These are phyloP conservation scores for Spilarctia lutea DNA, from an alignment of 2,888 invertebrate genomes.

Conservation along the genomic window DNA sequence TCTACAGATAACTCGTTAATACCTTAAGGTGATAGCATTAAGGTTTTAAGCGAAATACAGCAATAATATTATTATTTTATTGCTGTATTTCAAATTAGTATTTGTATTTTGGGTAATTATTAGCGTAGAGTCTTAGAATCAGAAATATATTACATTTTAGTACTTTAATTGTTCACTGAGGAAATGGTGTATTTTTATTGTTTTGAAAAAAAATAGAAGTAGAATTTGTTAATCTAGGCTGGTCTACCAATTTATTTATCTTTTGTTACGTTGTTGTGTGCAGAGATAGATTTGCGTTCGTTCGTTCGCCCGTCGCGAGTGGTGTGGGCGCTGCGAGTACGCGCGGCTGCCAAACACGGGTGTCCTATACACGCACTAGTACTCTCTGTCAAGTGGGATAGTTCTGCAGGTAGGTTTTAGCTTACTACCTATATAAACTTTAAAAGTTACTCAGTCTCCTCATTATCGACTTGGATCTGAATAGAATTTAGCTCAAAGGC, in stretches of 20 bases:
- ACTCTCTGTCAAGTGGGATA: constrained; percentile 62
- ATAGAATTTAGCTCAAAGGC: too few species aligned
- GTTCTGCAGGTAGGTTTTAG: constrained; percentile 30
- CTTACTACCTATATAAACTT: not conserved
- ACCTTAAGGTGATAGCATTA: not conserved
- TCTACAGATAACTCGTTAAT: not conserved
- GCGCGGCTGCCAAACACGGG: constrained; percentile 54
- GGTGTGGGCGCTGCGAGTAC: constrained; percentile 69
- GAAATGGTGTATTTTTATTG: too few species aligned
- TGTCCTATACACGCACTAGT: constrained; percentile 52
- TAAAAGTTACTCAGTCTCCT: not conserved
- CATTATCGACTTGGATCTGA: too few species aligned
- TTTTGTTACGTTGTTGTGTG: not conserved
- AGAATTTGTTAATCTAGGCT: too few species aligned
- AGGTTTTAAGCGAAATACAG: too few species aligned
- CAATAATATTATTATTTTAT: too few species aligned
- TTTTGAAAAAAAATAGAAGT: too few species aligned
- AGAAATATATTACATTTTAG: too few species aligned
- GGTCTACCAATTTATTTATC: not conserved
- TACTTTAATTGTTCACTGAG: too few species aligned
- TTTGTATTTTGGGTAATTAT: too few species aligned
- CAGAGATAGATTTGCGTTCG: constrained; percentile 74
- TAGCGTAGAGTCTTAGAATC: too few species aligned
- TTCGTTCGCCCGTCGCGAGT: constrained; percentile 68
- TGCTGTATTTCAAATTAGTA: too few species aligned